Conservation (phyloP, 1,140 invertebrate genomes). For the Gonatopus flavifemur region DNA sequence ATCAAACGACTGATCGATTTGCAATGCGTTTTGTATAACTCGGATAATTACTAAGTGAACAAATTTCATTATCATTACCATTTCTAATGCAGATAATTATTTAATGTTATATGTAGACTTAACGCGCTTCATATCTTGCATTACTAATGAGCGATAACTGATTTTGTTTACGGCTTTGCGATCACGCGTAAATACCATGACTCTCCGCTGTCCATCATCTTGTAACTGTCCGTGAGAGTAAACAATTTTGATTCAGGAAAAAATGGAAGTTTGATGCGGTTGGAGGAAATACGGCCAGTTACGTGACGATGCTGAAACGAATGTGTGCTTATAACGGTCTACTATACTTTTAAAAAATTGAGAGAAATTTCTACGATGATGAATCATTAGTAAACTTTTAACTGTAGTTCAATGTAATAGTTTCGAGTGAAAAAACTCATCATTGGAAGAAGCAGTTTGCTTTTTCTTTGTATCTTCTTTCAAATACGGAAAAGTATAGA, state of each 20-base stretch:
- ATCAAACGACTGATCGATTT: too few relatives aligned
- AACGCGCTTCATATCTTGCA: slow-evolving; percentile 11
- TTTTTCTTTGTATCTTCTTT: too few relatives aligned
- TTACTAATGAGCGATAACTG: slow-evolving; percentile 25
- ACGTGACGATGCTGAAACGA: neutral
- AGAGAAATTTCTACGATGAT: too few relatives aligned
- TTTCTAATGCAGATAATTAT: too few relatives aligned
- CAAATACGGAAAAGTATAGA: too few relatives aligned
- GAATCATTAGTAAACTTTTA: too few relatives aligned
- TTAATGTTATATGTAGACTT: neutral
- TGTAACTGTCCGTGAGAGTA: slow-evolving; percentile 15
- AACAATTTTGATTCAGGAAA: slow-evolving; percentile 38
- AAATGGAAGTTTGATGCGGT: slow-evolving; percentile 20
- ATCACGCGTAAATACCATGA: slow-evolving; percentile 39
- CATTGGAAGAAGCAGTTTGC: neutral
- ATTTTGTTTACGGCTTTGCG: slow-evolving; percentile 36
- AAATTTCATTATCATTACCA: too few relatives aligned
- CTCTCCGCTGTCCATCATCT: too few relatives aligned
- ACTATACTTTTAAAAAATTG: too few relatives aligned
- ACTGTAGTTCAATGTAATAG: too few relatives aligned
- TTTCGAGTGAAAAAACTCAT: neutral
- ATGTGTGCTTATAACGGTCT: neutral
- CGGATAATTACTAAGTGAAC: too few relatives aligned
- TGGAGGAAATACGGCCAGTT: slow-evolving; percentile 6
- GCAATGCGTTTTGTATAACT: too few relatives aligned